Base-by-base conservation (phyloP, 1,140 invertebrate genomes). In the Drosophila serrata region DNA sequence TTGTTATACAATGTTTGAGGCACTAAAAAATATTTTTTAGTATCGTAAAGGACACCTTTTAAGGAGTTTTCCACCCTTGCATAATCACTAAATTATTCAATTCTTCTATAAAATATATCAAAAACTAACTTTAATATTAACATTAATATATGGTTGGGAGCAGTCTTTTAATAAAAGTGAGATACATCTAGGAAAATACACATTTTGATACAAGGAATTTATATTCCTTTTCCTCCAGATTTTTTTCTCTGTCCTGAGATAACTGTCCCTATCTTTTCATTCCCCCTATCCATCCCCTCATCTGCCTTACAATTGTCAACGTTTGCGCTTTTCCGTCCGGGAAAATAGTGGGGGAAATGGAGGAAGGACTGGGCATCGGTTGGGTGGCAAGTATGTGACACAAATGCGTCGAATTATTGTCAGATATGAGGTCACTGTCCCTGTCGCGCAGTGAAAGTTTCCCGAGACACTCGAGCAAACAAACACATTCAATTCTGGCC, bases 321-420 rank as follows among this genome's bases (percentile, higher is more conserved):
- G 82, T 86, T 86, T 86, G 78, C 82, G 74, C 82, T 82, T 86
- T 87, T 81, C 29, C 57, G 57, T 27, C 68, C 68, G 65, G 40
- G 46, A 4, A 13, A 42, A 15, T 6, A 17, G n/a, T n/a, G 24
- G 37, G n/a, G 35, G 43, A 37, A 24, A 27, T 15, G 17, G 3
- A 24, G 51, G 37, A 15, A 5, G 19, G 39, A 9, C 9, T 29
- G 42, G 45, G 15, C 17, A 53, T 9, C 13, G 31, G 17, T 42
- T 17, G 40, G 40, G 55, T 33, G 63, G 48, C 48, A 33, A 59
- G 77, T 58, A 48, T 81, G 63, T 90, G 86, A 81, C 84, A 88
- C 79, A 88, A 88, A 88, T 90, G 85, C 86, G 78, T 90, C 86
- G 85, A 90, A 90, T 90, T 90, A 90, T 90, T 90, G 78, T 90